These are phyloP conservation scores for Diadegma fenestrale DNA, from an alignment of 2,888 invertebrate species.

Conservation along the genomic window DNA sequence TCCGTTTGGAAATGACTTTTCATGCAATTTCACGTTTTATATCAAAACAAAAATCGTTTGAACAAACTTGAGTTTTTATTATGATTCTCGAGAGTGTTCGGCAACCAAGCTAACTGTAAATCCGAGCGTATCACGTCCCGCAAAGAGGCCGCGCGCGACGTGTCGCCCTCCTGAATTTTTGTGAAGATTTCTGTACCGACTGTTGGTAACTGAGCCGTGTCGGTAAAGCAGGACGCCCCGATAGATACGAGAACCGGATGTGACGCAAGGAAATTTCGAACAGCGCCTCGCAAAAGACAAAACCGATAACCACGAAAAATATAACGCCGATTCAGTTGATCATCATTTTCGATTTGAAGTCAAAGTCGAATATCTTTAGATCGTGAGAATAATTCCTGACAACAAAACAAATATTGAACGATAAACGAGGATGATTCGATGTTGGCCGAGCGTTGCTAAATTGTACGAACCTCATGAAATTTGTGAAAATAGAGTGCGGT, in stretches of 20 bases:
- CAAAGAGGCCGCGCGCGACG: neutral
- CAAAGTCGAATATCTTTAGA: neutral
- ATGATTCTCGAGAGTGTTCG: conserved; percentile 7
- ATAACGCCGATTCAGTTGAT: neutral
- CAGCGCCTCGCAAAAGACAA: neutral
- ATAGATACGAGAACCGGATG: neutral
- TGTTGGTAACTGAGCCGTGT: too few relatives aligned
- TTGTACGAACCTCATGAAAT: conserved; percentile 59
- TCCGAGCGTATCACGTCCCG: neutral
- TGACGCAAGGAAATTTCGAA: neutral
- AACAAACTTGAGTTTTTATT: conserved; percentile 31
- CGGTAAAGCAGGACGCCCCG: too few relatives aligned
- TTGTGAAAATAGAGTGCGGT: conserved; percentile 59
- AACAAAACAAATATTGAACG: conserved; percentile 2
- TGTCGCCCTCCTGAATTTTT: neutral
- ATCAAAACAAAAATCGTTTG: neutral
- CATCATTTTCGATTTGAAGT: neutral
- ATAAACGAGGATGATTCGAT: conserved; percentile 61
- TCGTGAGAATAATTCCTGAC: neutral
- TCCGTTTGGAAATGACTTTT: neutral
- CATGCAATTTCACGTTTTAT: neutral
- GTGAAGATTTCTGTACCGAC: too few relatives aligned
- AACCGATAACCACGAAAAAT: neutral
- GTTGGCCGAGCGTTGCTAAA: conserved; percentile 54
- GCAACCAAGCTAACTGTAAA: conserved; percentile 70